These are phyloP conservation scores for Mallateleia sp. DNA, from an alignment of 2,888 invertebrate species.

Conservation along the genomic window DNA sequence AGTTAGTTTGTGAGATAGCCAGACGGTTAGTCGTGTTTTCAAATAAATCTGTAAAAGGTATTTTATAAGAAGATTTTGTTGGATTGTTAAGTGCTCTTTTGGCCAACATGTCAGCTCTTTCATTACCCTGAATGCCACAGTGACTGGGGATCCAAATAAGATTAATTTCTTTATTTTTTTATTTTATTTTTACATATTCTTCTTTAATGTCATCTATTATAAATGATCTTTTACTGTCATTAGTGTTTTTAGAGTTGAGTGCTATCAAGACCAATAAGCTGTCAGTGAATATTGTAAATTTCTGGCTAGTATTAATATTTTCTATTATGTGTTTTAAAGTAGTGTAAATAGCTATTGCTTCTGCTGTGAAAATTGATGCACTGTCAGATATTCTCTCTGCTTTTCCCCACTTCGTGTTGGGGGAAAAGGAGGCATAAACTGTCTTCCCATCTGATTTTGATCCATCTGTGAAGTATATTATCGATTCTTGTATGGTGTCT, in stretches of 20 bases:
- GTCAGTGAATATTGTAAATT: no score
- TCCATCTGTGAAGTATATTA: constrained; percentile 26
- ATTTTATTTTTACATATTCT: no score
- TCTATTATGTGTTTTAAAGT: no score
- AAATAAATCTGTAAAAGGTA: neutral
- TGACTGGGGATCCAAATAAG: constrained; percentile 24
- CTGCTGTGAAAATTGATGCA: constrained; percentile 27
- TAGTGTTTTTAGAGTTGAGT: neutral
- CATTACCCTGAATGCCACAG: constrained; percentile 6
- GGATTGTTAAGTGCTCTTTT: neutral
- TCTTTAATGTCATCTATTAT: no score
- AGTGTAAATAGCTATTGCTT: constrained; percentile 11
- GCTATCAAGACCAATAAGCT: neutral
- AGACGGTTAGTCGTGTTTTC: no score
- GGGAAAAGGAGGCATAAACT: neutral
- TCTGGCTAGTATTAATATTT: no score
- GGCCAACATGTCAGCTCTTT: neutral
- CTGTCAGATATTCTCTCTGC: neutral
- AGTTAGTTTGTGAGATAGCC: no score
- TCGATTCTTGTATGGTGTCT: no score
- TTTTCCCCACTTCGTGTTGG: neutral
- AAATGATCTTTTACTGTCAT: no score
- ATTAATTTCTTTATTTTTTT: no score
- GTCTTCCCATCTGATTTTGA: neutral
- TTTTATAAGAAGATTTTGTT: neutral